Conservation (phyloP, 2,113 vertebrate species). For the Campylomormyrus numenius region DNA sequence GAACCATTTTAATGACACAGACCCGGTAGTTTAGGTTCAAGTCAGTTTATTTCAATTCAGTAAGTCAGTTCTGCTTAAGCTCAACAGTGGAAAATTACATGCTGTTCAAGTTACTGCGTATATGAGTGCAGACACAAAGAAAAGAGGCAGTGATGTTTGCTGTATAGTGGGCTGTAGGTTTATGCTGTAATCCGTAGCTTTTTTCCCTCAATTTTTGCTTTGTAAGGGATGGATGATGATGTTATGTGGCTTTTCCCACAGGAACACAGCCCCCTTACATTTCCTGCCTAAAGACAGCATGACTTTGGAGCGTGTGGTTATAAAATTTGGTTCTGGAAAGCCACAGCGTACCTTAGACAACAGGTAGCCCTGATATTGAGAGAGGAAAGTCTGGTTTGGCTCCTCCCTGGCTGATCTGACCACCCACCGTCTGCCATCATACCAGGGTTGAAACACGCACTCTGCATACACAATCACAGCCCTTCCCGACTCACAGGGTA, state of each 20-base stretch:
- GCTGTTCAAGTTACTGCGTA: background rate
- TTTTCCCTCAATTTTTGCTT: background rate
- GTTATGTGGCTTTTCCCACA: background rate
- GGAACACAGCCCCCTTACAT: background rate
- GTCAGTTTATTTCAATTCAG: background rate
- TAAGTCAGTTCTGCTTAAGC: background rate
- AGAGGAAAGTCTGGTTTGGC: background rate
- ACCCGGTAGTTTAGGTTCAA: background rate
- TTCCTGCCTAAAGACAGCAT: background rate
- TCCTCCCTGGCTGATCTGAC: background rate
- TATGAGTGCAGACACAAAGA: background rate
- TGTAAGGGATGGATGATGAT: background rate
- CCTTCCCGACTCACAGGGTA: background rate
- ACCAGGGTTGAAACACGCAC: background rate
- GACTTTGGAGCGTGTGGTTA: background rate
- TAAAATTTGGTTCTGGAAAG: background rate
- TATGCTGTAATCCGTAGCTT: background rate
- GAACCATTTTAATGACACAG: background rate
- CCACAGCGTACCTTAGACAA: background rate
- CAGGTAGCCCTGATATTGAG: background rate
- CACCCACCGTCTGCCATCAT: background rate
- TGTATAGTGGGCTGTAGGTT: background rate
- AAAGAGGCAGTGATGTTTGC: background rate
- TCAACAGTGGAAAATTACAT: background rate
- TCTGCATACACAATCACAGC: background rate